Evolutionary conservation across 2,888 invertebrate species (phyloP).

Genomic region (Meliscaeva auricollis): DNA sequence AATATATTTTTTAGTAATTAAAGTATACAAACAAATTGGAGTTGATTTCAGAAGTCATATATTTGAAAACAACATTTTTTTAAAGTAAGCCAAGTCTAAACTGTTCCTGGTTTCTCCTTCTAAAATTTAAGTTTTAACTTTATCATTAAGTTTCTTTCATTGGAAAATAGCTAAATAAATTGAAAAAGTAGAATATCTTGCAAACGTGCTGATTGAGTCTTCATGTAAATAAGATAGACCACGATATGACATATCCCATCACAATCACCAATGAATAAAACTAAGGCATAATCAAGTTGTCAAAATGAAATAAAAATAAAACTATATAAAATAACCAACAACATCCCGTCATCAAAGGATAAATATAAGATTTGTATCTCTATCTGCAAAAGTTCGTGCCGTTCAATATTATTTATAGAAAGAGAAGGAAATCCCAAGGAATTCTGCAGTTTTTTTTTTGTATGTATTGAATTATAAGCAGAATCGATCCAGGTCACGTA

Average conservation of each 20-base stretch:
- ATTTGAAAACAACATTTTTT: too few relatives aligned
- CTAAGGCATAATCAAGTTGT: not conserved
- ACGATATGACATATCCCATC: not conserved
- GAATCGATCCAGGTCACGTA: conserved; percentile 62
- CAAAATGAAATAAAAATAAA: not conserved
- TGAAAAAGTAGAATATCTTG: too few relatives aligned
- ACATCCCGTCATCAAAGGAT: conserved; percentile 20
- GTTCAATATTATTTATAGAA: conserved; percentile 29
- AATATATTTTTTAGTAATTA: too few relatives aligned
- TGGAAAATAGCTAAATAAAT: too few relatives aligned
- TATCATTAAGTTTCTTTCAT: too few relatives aligned
- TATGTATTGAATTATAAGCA: not conserved
- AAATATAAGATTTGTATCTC: not conserved
- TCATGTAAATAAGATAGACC: conserved; percentile 7
- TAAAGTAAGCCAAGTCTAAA: too few relatives aligned
- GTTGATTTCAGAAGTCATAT: too few relatives aligned
- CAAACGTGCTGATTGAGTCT: conserved; percentile 8
- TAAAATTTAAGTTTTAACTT: too few relatives aligned
- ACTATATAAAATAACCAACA: not conserved
- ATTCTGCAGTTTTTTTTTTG: not conserved
- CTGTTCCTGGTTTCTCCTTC: too few relatives aligned
- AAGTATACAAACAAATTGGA: too few relatives aligned
- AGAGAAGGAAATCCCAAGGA: conserved; percentile 3
- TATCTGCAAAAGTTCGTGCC: conserved; percentile 45
- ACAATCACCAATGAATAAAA: not conserved